Base-by-base conservation (phyloP, 2,888 invertebrate species). In the Xanthorhoe designata region DNA sequence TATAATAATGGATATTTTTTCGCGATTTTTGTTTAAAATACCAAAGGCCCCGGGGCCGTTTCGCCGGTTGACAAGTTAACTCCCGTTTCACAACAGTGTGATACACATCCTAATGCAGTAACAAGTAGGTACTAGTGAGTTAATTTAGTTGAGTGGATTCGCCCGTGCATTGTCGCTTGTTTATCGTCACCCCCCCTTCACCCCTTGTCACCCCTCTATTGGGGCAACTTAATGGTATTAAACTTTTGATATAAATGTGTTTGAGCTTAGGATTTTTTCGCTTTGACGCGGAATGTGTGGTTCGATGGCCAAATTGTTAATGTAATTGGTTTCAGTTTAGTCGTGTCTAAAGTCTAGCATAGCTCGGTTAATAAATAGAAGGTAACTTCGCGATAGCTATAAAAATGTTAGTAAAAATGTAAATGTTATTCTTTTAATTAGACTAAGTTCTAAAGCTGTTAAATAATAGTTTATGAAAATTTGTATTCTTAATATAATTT, bases 131-230 rank as follows among this genome's bases (percentile, higher is more conserved):
- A 83, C 81, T 77, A 74, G 83, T 83, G 85, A 88, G 92, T 93
- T 92, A 92, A 92, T 92, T 92, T 92, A 88, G 88, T 87, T 89
- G 91, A 93, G 92, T 93, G 92, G 92, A 86, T 90, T 86, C 81
- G 81, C 84, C 86, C 86, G 85, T 87, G 90, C 91, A 91, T 91
- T 92, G 92, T 92, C 90, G 88, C 88, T 91, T 92, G 92, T 92
- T 92, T 92, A 92, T 92, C 90, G 91, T 82, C 82, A 79, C 78
- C 81, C 78, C 75, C 68, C 70, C 68, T 38, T 77, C 82, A 73
- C 73, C 77, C 75, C 75, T 67, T 76, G 77, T 76, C 70, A 55
- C 64, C 55, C 58, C 58, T 59, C 59, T 51, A 18, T 10, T 24
- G 64, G 64, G 64, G 69, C 77, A 79, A 83, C 85, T 83, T 92